Base-by-base conservation (phyloP, 1,140 invertebrate species). In the Temnothorax longispinosus region DNA sequence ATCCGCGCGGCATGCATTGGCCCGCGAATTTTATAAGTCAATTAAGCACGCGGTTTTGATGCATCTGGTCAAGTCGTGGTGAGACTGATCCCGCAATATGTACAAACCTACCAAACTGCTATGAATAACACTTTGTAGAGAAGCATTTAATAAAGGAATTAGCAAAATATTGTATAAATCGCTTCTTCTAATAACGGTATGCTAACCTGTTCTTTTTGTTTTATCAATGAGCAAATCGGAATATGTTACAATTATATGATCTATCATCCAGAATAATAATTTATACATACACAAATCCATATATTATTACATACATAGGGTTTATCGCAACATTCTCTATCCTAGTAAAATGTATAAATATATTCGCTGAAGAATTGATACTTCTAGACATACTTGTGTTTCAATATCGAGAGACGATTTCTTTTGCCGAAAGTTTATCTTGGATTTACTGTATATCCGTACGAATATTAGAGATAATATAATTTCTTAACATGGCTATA, bases 11-110 rank as follows among this genome's bases (percentile, higher is more conserved):
- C 18, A 32, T 15, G 62, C 60, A 47, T 52, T 35, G 35, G 5
- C 11, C 44, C 60, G 76, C 54, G 47, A 58, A 82, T 82, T 82
- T 82, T 72, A 82, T 58, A 74, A 74, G 27, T 71, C 54, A 52
- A 74, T 82, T 72, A 82, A 82, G 38, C 67, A 27, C 11, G 18
- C 54, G 27, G 38, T 82, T 80, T 74, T 60, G 47, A 82, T 74
- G 60, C 41, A 69, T 47, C 67, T 74, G 67, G 27, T 18, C 52
- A 47, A 18, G 13, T 7, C 35, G 47, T 52, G 47, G 38, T 32
- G 15, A 69, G n/a, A 35, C 11, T 47, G 54, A 1, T 18, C 47
- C 2, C 67, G 52, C 52, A 80, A 56, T 82, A 54, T 52, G 65
- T 35, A 44, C 47, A 47, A 72, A 44, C 32, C 13, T 35, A 67